Evolutionary conservation across 2,888 invertebrate genomes (phyloP).

Genomic region (Boloria selene): DNA sequence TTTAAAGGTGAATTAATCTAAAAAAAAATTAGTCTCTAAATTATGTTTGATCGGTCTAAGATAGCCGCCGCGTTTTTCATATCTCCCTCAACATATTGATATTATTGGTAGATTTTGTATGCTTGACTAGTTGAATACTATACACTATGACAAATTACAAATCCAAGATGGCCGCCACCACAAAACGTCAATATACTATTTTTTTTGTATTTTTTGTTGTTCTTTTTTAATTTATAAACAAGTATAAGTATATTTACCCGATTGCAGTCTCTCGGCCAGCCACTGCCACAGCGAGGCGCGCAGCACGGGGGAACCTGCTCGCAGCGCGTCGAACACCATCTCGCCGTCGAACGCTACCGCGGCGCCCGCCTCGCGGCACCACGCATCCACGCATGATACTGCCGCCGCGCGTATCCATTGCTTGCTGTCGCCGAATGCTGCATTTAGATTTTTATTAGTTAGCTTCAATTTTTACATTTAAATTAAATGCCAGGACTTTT

Average conservation of each 20-base stretch:
- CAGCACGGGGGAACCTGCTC: slow-evolving; percentile 91
- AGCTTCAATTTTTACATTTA: background rate
- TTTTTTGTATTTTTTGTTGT: no score
- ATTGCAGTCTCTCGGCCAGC: slow-evolving; percentile 91
- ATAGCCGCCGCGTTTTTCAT: no score
- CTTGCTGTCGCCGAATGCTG: slow-evolving; percentile 87
- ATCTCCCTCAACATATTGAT: no score
- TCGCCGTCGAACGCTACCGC: slow-evolving; percentile 91
- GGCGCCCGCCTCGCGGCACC: slow-evolving; percentile 90
- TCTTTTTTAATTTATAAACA: background rate
- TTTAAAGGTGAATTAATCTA: no score
- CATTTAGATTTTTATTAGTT: background rate
- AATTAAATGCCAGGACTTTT: background rate
- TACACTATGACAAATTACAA: no score
- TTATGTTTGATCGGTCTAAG: no score
- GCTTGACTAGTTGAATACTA: no score
- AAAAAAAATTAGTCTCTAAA: no score
- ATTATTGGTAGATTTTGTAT: no score
- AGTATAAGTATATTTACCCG: slow-evolving; percentile 61
- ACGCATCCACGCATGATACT: slow-evolving; percentile 91
- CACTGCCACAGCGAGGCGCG: slow-evolving; percentile 92
- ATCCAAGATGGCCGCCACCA: no score
- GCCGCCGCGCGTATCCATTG: slow-evolving; percentile 91
- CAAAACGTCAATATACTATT: no score
- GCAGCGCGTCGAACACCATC: slow-evolving; percentile 93